Conservation (phyloP, 2,888 invertebrate genomes). For the Halictus quadricinctus region DNA sequence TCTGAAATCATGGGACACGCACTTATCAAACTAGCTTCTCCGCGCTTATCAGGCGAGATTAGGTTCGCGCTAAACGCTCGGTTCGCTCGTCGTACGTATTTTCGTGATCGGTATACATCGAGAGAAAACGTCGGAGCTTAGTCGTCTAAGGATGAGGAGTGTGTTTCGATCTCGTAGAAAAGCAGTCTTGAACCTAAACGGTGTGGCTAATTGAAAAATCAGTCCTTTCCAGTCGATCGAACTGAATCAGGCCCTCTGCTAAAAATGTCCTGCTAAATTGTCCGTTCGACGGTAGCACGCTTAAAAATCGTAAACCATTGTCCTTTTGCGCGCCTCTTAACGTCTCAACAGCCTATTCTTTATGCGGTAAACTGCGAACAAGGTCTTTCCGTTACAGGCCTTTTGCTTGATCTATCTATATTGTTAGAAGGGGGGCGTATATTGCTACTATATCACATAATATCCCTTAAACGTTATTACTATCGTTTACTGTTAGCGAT, state of each 20-base stretch:
- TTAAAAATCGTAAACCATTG: neutral
- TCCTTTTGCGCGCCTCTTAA: neutral
- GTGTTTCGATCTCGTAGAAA: constrained; percentile 17
- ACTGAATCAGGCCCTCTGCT: neutral
- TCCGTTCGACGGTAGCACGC: neutral
- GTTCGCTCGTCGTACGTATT: neutral
- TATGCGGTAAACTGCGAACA: neutral
- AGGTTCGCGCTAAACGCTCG: neutral
- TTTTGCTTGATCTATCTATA: constrained; percentile 51
- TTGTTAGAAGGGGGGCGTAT: constrained; percentile 60
- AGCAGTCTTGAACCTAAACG: constrained; percentile 51
- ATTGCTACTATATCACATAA: constrained; percentile 75
- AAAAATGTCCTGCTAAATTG: neutral
- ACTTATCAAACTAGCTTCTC: neutral
- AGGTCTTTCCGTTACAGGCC: constrained; percentile 23
- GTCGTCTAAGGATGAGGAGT: constrained; percentile 27
- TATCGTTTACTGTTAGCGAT: neutral
- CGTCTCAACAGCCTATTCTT: neutral
- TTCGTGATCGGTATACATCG: constrained; percentile 31
- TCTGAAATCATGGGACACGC: constrained; percentile 1
- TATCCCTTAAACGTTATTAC: constrained; percentile 60
- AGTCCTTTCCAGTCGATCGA: constrained; percentile 14
- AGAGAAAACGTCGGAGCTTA: constrained; percentile 31
- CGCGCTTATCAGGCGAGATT: neutral
- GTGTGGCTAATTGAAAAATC: constrained; percentile 21